Conservation (phyloP, 2,888 invertebrate genomes). For the Lobophora halterata region DNA sequence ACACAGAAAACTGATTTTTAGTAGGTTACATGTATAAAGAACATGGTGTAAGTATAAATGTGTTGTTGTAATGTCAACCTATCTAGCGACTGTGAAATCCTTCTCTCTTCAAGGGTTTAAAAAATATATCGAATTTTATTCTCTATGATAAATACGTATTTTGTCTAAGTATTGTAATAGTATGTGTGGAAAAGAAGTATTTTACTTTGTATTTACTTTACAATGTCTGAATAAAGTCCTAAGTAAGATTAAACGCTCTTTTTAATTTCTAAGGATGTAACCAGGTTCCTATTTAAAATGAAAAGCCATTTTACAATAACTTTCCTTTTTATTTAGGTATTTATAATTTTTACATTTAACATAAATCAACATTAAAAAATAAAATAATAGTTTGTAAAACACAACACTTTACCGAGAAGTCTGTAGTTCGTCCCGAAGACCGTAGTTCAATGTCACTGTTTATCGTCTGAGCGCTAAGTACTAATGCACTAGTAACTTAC, state of each 20-base stretch:
- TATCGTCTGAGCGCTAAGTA: slow-evolving; percentile 43
- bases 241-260: slow-evolving; percentile 51
- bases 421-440: slow-evolving; percentile 13
- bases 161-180: slow-evolving; percentile 72
- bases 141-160: slow-evolving; percentile 68
- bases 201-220: slow-evolving; percentile 75
- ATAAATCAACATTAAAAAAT: slow-evolving; percentile 26
- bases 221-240: slow-evolving; percentile 72
- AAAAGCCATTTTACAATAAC: slow-evolving; percentile 43
- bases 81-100: slow-evolving; percentile 42
- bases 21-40: too few species aligned
- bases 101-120: slow-evolving; percentile 50
- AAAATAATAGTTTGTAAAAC: slow-evolving; percentile 25
- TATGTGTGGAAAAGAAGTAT: slow-evolving; percentile 61
- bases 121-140: slow-evolving; percentile 71
- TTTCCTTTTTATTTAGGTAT: slow-evolving; percentile 40
- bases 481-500: slow-evolving; percentile 73
- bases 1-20: too few species aligned
- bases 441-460: slow-evolving; percentile 9
- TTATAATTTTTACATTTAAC: slow-evolving; percentile 47
- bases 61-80: slow-evolving; percentile 38
- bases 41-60: slow-evolving; percentile 27
- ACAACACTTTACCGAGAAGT: slow-evolving; percentile 42
- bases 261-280: slow-evolving; percentile 40
- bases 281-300: slow-evolving; percentile 33